Conservation (phyloP, 2,797 vertebrate genomes). For the Huso huso region DNA sequence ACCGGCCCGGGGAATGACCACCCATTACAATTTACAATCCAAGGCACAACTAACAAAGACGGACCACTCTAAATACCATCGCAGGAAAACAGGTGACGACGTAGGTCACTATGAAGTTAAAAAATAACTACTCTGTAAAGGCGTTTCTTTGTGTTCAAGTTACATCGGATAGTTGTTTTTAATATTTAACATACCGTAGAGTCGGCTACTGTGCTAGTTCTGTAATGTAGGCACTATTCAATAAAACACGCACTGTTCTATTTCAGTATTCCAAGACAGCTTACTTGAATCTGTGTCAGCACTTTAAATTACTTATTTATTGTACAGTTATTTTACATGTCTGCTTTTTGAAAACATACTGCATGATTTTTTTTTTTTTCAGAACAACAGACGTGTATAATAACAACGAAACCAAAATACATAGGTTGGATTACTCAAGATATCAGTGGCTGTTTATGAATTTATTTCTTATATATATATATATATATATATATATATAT, state of each 20-base stretch:
- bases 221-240: conserved; percentile 43
- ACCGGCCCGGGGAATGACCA: no score
- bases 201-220: conserved; percentile 59
- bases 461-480: no score
- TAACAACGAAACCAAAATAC: neutral
- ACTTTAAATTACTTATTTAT: conserved; percentile 34
- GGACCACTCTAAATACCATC: no score
- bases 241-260: conserved; percentile 27
- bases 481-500: no score
- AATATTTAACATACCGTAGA: conserved; percentile 50
- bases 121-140: no score
- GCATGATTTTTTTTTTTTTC: conserved; percentile 20
- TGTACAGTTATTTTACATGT: conserved; percentile 15
- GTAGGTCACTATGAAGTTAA: no score
- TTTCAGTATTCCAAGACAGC: conserved; percentile 26
- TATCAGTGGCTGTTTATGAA: neutral
- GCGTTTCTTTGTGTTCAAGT: no score
- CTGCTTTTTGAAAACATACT: conserved; percentile 21
- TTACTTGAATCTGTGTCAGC: conserved; percentile 55
- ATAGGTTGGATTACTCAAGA: neutral
- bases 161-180: conserved; percentile 32
- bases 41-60: no score
- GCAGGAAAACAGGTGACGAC: no score
- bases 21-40: no score
- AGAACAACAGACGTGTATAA: neutral